Base-by-base conservation (phyloP, 2,888 invertebrate genomes). In the Parelbella ahira region DNA sequence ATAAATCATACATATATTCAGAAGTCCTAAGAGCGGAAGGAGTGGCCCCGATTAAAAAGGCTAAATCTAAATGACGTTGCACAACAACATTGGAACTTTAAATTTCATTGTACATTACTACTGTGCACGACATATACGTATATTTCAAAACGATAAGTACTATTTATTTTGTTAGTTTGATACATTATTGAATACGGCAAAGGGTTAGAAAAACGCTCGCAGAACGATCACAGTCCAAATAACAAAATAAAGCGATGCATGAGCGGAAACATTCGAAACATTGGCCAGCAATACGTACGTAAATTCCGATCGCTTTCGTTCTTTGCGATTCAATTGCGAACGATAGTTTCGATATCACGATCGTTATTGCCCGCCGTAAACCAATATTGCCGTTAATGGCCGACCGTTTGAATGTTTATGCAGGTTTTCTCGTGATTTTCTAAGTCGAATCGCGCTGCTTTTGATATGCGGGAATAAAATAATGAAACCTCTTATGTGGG, bases 341-440 rank as follows among this genome's bases (percentile, higher is more conserved):
- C 41, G 41, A 42, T 42, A 42, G 42, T 42, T 42, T 42, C 28
- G 36, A 42, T 42, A 42, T 42, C 29, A 41, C 33, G 41, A 43
- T 47, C 34, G 48, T 48, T 52, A 51, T 41, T 46, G 49, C 50
- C 39, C 44, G 43, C 47, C 47, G 60, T 60, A 64, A 72, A 72
- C 63, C 53, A 52, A 56, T 55, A 55, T 50, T 48, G 39, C 47
- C 45, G 48, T 49, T 53, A 76, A 78, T 71, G 61, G 63, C 51
- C 49, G 58, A 53, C 65, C 68, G 72, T 75, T 74, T 70, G 65
- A 70, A 73, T 69, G 68, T 69, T 67, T 54, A 55, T 67, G 46
- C 49, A 49, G 50, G 48, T 49, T 49, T 52, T 48, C 47, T 33
- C 27, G 33, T 41, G 33, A 41, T 41, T 39, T 41, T 33, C 34